Conservation (phyloP, 2,888 invertebrate genomes). For the Mylabris sibirica region DNA sequence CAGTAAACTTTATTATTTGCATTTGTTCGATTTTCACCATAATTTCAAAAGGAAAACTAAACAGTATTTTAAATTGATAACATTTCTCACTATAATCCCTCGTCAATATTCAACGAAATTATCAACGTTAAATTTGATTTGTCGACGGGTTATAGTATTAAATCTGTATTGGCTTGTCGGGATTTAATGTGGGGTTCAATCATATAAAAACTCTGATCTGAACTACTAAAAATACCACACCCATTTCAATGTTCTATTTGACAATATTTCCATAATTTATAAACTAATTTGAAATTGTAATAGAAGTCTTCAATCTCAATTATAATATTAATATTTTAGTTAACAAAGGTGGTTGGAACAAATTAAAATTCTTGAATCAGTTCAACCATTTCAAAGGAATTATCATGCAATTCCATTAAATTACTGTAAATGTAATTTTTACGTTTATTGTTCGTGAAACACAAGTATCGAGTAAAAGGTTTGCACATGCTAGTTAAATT, state of each 20-base stretch:
- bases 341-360: not conserved
- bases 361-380: slow-evolving; percentile 11
- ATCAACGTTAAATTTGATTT: not conserved
- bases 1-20: too few relatives aligned
- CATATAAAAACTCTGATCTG: slow-evolving; percentile 31
- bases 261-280: too few relatives aligned
- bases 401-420: slow-evolving; percentile 11
- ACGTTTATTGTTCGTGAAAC: not conserved
- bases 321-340: slow-evolving; percentile 7
- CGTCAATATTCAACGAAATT: not conserved
- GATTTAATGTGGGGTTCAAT: slow-evolving; percentile 33
- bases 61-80: too few relatives aligned
- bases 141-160: not conserved
- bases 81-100: not conserved
- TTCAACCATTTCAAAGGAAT: not conserved
- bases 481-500: slow-evolving; percentile 9
- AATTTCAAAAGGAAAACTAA: not conserved
- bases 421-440: not conserved
- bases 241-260: slow-evolving; percentile 8
- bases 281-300: too few relatives aligned
- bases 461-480: not conserved
- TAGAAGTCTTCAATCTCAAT: not conserved
- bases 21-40: not conserved
- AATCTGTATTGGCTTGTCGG: not conserved
- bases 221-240: slow-evolving; percentile 14